Evolutionary conservation across 2,888 invertebrate genomes (phyloP).

Genomic region (Esperia sulphurella): DNA sequence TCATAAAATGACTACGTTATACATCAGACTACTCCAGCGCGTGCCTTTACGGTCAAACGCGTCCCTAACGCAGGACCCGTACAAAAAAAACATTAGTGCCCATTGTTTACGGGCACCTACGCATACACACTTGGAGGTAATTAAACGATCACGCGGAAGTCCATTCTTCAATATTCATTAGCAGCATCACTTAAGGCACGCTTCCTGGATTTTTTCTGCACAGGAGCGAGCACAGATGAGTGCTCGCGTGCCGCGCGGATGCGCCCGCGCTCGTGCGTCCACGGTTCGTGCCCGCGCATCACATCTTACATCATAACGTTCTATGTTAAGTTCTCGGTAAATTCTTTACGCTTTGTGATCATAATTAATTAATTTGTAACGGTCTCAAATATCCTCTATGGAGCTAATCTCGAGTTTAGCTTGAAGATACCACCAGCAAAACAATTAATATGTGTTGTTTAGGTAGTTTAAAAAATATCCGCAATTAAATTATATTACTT

Average conservation of each 20-base stretch:
- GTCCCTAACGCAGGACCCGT: slow-evolving; percentile 12
- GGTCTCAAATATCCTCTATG: slow-evolving; percentile 19
- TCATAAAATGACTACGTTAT: neutral
- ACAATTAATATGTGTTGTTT: no score
- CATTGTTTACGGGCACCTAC: slow-evolving; percentile 13
- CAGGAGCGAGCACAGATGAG: slow-evolving; percentile 26
- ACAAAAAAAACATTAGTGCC: slow-evolving; percentile 18
- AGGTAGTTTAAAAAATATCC: neutral
- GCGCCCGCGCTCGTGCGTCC: slow-evolving; percentile 64
- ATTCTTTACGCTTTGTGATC: slow-evolving; percentile 32
- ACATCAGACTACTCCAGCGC: slow-evolving; percentile 23
- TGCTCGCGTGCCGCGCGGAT: slow-evolving; percentile 46
- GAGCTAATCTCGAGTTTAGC: no score
- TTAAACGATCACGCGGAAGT: slow-evolving; percentile 64
- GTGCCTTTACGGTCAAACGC: slow-evolving; percentile 41
- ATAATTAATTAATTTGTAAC: slow-evolving; percentile 45
- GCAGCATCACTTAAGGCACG: slow-evolving; percentile 45
- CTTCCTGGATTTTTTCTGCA: slow-evolving; percentile 67
- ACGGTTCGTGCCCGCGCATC: slow-evolving; percentile 21
- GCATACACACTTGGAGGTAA: slow-evolving; percentile 31
- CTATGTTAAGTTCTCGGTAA: slow-evolving; percentile 25
- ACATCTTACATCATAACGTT: slow-evolving; percentile 53
- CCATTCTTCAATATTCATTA: slow-evolving; percentile 62
- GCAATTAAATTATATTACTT: neutral
- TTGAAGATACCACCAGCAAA: no score